Evolutionary conservation across 2,888 invertebrate genomes (phyloP).

Genomic region (Mythimna pallens): DNA sequence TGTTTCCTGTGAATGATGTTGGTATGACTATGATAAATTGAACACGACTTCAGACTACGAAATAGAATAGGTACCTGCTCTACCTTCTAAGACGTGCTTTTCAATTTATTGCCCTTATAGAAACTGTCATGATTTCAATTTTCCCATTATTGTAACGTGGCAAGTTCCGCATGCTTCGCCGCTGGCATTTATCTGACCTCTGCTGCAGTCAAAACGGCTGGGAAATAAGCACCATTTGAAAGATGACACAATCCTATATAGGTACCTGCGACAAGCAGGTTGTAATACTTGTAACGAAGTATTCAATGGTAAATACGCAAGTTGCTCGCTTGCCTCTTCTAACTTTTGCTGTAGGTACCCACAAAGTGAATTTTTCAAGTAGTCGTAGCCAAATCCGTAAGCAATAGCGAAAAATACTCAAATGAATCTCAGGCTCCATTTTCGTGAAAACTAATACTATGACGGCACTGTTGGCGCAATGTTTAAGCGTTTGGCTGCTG

Average conservation of each 20-base stretch:
- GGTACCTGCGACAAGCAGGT: slow-evolving; percentile 42
- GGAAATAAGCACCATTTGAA: slow-evolving; percentile 81
- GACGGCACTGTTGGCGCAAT: too few relatives aligned
- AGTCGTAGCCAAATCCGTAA: too few relatives aligned
- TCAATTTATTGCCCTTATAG: slow-evolving; percentile 26
- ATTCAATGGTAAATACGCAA: slow-evolving; percentile 18
- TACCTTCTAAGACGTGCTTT: background rate
- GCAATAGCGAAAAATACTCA: too few relatives aligned
- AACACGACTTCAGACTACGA: background rate
- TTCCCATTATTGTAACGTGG: slow-evolving; percentile 46
- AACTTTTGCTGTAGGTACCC: background rate
- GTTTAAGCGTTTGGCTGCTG: too few relatives aligned
- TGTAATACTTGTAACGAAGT: slow-evolving; percentile 13
- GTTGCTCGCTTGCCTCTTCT: background rate
- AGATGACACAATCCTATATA: slow-evolving; percentile 76
- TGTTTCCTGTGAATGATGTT: slow-evolving; percentile 5
- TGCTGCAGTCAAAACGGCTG: slow-evolving; percentile 70
- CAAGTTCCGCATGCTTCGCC: slow-evolving; percentile 75
- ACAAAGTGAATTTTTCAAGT: too few relatives aligned
- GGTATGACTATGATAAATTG: slow-evolving; percentile 6
- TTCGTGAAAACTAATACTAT: too few relatives aligned
- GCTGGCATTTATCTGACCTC: slow-evolving; percentile 83
- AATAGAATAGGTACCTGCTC: background rate
- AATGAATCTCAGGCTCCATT: too few relatives aligned
- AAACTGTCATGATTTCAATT: slow-evolving; percentile 54